These are phyloP conservation scores for Sinocyclocheilus rhinocerous DNA, from an alignment of 2,113 vertebrate genomes.

Conservation along the genomic window DNA sequence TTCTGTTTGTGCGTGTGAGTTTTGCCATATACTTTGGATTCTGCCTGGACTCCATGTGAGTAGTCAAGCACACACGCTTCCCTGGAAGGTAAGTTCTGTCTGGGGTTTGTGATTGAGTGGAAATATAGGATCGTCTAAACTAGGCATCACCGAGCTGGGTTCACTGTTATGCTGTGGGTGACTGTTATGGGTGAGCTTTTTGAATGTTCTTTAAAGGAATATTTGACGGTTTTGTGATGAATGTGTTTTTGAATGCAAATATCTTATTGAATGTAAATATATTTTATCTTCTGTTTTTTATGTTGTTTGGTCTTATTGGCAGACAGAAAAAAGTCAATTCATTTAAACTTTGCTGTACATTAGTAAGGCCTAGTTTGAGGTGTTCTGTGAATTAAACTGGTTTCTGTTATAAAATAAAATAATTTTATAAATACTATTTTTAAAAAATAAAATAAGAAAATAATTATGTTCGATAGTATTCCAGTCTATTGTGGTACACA, in stretches of 20 bases:
- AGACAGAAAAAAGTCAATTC: not conserved
- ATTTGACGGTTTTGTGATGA: not conserved
- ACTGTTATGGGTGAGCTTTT: not conserved
- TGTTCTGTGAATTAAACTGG: not conserved
- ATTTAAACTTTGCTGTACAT: not conserved
- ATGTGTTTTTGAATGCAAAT: not conserved
- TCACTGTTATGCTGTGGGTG: not conserved
- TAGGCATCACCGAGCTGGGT: not conserved
- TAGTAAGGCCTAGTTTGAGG: not conserved
- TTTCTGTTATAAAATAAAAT: not conserved
- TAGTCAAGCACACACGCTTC: not conserved
- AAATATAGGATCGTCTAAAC: not conserved
- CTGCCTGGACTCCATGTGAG: constrained; percentile 12
- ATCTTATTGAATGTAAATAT: not conserved
- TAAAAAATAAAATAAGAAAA: no score
- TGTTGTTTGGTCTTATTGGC: not conserved
- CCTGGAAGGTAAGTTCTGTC: constrained; percentile 25
- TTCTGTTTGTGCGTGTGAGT: not conserved
- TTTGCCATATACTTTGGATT: not conserved
- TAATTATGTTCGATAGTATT: no score
- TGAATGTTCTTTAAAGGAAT: not conserved
- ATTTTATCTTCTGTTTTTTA: not conserved
- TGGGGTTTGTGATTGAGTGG: not conserved
- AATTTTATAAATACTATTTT: no score
- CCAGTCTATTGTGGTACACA: no score